Evolutionary conservation across 2,797 vertebrate species (phyloP), one percentile per base, ranked within the genome.

Genomic region (Scarus forsteni): DNA sequence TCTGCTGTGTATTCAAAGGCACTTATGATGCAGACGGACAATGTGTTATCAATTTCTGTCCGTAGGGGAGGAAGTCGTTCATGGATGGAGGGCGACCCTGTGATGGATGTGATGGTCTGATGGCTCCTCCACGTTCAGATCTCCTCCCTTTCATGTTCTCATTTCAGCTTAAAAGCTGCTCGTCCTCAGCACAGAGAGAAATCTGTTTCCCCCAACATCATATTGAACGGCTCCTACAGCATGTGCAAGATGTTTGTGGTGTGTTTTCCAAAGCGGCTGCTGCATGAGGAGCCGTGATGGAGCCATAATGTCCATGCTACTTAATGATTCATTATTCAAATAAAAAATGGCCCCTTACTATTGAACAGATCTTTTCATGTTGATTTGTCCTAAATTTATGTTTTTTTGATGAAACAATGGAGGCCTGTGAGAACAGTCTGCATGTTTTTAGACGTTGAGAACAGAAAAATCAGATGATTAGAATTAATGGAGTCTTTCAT

Each of bases 91-190:
- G 52, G 13, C 10, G 85, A 88, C 73, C 80, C 72, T n/a, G 71
- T 68, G 79, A 78, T 87, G 88, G 80, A 92, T 90, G 89, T 95
- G 94, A 95, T 94, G 93, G 93, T 94, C 92, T 5, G 80, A 72
- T 94, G 91, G 79, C 70, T 90, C 66, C 79, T 70, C 78, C 87
- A 79, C 86, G 86, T 82, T 73, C 52, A 81, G 70, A 85, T 60
- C 74, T 42, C 51, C 54, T 79, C 59, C 45, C 82, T 88, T 91
- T 92, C 84, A 89, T 93, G 87, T 74, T 36, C 70, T 42, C 0
- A 5, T 48, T 66, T 70, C 69, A 61, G 57, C 74, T 48, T 13
- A 27, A 66, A n/a, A 62, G 67, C 73, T 43, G 27, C 48, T 14
- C 62, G 0, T 60, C 59, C 40, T 6, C 8, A 1, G 48, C 44